Evolutionary conservation across 2,888 invertebrate genomes (phyloP).

Genomic region (Spialia ferax): DNA sequence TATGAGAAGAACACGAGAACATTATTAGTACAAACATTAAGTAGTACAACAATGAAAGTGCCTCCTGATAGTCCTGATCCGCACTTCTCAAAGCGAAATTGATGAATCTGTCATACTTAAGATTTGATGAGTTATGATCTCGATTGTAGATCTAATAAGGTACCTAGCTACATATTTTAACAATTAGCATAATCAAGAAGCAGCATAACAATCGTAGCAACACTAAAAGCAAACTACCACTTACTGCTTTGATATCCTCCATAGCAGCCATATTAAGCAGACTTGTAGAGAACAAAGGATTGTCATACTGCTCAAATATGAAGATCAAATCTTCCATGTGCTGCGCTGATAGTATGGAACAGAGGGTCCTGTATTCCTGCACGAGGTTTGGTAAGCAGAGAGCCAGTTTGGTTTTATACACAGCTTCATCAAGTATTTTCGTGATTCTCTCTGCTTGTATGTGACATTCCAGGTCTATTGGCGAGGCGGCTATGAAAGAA

Average conservation of each 20-base stretch:
- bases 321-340: slow-evolving; percentile 76
- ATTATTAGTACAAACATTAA: no score
- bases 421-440: slow-evolving; percentile 78
- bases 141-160: no score
- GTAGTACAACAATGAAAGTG: no score
- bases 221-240: slow-evolving; percentile 42
- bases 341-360: slow-evolving; percentile 56
- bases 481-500: slow-evolving; percentile 62
- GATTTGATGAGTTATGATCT: no score
- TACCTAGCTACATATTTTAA: no score
- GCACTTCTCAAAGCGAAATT: no score
- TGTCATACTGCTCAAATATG: slow-evolving; percentile 80
- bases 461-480: slow-evolving; percentile 81
- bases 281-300: slow-evolving; percentile 70
- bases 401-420: slow-evolving; percentile 79
- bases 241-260: slow-evolving; percentile 73
- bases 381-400: slow-evolving; percentile 70
- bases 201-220: not conserved
- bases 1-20: no score
- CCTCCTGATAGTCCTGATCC: no score
- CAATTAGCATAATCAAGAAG: no score
- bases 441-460: slow-evolving; percentile 85
- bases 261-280: slow-evolving; percentile 69
- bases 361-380: slow-evolving; percentile 67
- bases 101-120: no score